Conservation (phyloP, 2,797 vertebrate species). For the Buceros bicornis region DNA sequence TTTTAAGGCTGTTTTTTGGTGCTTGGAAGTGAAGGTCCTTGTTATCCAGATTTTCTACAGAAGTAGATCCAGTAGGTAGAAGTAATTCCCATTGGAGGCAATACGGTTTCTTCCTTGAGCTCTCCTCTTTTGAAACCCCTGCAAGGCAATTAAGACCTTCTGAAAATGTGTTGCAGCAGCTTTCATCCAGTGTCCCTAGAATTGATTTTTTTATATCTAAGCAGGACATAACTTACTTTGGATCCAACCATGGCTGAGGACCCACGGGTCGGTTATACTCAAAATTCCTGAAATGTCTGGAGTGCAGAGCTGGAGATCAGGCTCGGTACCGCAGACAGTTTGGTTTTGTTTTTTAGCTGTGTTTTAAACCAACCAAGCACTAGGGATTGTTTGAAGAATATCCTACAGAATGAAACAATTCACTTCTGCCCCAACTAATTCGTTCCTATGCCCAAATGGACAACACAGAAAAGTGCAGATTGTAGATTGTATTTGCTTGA, state of each 20-base stretch:
- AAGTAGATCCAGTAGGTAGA: not conserved
- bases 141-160: not conserved
- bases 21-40: not conserved
- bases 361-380: not conserved
- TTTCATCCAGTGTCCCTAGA: not conserved
- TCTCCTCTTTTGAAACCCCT: not conserved
- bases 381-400: not conserved
- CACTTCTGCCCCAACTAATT: not conserved
- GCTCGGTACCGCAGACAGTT: not conserved
- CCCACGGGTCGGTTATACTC: not conserved
- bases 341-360: not conserved
- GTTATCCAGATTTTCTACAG: not conserved
- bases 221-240: not conserved
- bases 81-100: not conserved
- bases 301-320: not conserved
- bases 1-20: not conserved
- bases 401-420: not conserved
- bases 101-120: not conserved
- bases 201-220: not conserved
- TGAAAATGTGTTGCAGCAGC: not conserved
- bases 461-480: not conserved
- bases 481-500: rapidly evolving
- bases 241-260: not conserved
- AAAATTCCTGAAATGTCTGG: not conserved
- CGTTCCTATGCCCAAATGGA: not conserved